phyloP scores from a whole-genome alignment of 2,113 vertebrate genomes.

The Takifugu bimaculatus region DNA sequence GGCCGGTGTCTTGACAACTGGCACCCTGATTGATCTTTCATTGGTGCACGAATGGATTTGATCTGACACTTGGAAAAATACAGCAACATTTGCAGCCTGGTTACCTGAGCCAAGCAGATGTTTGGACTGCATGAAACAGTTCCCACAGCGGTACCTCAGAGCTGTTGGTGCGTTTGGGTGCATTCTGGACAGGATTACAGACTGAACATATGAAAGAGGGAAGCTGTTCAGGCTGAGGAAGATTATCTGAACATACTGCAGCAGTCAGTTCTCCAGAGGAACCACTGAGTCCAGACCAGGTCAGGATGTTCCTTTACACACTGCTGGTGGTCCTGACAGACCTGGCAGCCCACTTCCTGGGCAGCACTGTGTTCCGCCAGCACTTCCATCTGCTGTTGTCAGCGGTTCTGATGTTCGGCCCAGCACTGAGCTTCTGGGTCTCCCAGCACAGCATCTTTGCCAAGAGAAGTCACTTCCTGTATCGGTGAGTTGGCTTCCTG shows the following conservation, averaged over 20 bases:
- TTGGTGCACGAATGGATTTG: too few relatives aligned
- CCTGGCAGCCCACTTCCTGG: slow-evolving; percentile 78
- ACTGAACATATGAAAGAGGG: slow-evolving; percentile 10
- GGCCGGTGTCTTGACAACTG: too few relatives aligned
- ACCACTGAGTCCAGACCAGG: not conserved
- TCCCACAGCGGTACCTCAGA: too few relatives aligned
- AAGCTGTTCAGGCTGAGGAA: not conserved
- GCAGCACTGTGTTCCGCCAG: slow-evolving; percentile 73
- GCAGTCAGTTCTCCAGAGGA: not conserved
- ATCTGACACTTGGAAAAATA: too few relatives aligned
- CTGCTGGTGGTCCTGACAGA: slow-evolving; percentile 81
- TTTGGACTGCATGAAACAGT: too few relatives aligned
- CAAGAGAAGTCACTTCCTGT: slow-evolving; percentile 84
- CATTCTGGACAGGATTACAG: slow-evolving; percentile 34
- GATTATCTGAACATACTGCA: slow-evolving; percentile 4
- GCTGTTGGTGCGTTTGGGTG: too few relatives aligned
- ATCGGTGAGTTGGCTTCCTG: slow-evolving; percentile 77
- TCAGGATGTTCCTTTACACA: slow-evolving; percentile 72
- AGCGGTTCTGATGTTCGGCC: slow-evolving; percentile 79
- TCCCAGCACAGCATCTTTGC: slow-evolving; percentile 84
- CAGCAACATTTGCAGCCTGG: too few relatives aligned
- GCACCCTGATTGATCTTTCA: too few relatives aligned
- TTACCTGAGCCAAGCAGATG: too few relatives aligned
- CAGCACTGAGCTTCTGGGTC: slow-evolving; percentile 82
- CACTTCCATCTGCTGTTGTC: slow-evolving; percentile 85